Base-by-base conservation (phyloP, 2,113 vertebrate species). In the Hypomesus transpacificus region DNA sequence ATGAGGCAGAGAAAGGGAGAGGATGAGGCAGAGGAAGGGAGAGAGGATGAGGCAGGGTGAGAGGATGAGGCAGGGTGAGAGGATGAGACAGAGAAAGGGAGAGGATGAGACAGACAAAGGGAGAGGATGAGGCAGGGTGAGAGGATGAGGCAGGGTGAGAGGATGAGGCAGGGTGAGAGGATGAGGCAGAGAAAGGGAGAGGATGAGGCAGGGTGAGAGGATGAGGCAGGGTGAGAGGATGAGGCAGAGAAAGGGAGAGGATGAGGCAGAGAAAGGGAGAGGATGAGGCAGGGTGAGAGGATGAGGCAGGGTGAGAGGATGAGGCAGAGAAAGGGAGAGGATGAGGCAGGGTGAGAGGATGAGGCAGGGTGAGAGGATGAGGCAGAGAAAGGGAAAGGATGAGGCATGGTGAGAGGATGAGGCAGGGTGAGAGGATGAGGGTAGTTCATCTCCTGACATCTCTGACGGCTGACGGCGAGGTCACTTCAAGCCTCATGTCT, bases 381-480 rank as follows among this genome's bases (percentile, higher is more conserved):
- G 51, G 16, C 9, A 53, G 51, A 53, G 51, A 3, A 17, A 53
- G 51, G 16, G 51, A 53, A 3, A 53, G 51, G 16, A 17, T 72
- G 66, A 53, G 68, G 53, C 69, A 68, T n/a, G n/a, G n/a, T n/a
- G n/a, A n/a, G n/a, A n/a, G n/a, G n/a, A n/a, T n/a, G n/a, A n/a
- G n/a, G n/a, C n/a, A n/a, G n/a, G n/a, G n/a, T n/a, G n/a, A n/a
- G n/a, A n/a, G n/a, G 72, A 81, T 69, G 73, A 85, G 73, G 69
- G 58, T 51, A 67, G 86, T 85, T 79, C 76, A 85, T 84, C 84
- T 65, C 80, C 64, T 66, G 78, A 86, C 79, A 77, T 24, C 24
- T 24, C 24, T 24, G 24, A 24, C 24, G 24, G 70, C 73, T 77
- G 83, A 81, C 39, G 66, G 66, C 20, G 53, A 66, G 86, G 80